phyloP scores from a whole-genome alignment of 2,888 invertebrate species.

The Meliscaeva auricollis region DNA sequence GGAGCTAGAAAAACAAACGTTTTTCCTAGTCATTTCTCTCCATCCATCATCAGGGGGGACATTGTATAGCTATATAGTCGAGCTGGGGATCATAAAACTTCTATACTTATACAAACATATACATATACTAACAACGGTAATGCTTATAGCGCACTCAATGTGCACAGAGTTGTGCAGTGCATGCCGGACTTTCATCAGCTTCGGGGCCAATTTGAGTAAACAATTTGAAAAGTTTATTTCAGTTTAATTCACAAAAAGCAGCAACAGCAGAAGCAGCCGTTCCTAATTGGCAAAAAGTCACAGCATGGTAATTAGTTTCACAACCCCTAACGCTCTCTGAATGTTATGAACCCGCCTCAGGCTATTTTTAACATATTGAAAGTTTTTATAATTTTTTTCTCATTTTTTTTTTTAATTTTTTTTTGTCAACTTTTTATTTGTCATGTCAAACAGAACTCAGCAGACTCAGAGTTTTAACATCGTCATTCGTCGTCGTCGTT shows the following conservation, averaged over 20 bases:
- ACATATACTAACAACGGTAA: background rate
- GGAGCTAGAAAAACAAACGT: constrained; percentile 36
- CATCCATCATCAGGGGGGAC: background rate
- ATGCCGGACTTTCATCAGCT: constrained; percentile 43
- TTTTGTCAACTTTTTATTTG: constrained; percentile 31
- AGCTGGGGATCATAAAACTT: background rate
- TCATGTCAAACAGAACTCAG: constrained; percentile 33
- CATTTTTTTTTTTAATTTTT: background rate
- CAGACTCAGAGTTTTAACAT: constrained; percentile 15
- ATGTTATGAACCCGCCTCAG: background rate
- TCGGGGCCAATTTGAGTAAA: constrained; percentile 43
- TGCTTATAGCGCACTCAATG: background rate
- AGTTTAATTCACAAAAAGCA: constrained; percentile 50
- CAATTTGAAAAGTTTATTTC: constrained; percentile 65
- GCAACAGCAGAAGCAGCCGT: constrained; percentile 5
- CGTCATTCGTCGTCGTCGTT: constrained; percentile 7
- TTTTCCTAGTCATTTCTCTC: background rate
- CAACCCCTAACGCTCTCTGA: constrained; percentile 4
- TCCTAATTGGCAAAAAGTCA: constrained; percentile 65
- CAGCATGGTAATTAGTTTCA: constrained; percentile 60
- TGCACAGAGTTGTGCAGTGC: background rate
- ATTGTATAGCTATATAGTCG: background rate
- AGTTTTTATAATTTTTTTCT: constrained; percentile 1
- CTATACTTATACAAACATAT: background rate
- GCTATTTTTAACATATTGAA: constrained; percentile 37